A percentile compares a stretch with the other conserved stretches of the same genome.
These are phyloP conservation scores for Microctenopoma lineatum DNA, from an alignment of 2,797 vertebrate genomes.

Conservation along the genomic window DNA sequence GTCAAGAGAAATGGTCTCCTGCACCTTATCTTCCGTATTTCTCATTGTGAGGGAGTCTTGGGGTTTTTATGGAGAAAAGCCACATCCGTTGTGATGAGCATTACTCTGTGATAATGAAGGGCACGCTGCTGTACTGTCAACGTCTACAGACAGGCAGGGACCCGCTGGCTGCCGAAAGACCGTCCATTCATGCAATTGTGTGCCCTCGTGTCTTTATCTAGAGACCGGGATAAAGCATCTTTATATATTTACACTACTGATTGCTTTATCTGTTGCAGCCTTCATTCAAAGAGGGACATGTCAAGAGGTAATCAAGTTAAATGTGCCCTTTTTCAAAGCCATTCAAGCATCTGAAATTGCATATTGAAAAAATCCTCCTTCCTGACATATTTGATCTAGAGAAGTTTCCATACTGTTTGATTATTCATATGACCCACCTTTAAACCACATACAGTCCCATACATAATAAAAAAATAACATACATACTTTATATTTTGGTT, in stretches of 20 bases:
- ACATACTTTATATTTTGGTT: slow-evolving; percentile 67
- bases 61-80: slow-evolving; percentile 80
- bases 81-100: slow-evolving; percentile 80
- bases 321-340: slow-evolving; percentile 63
- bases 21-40: slow-evolving; percentile 83
- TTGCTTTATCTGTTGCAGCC: slow-evolving; percentile 70
- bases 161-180: slow-evolving; percentile 46
- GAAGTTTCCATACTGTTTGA: slow-evolving; percentile 56
- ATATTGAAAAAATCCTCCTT: slow-evolving; percentile 41
- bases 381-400: slow-evolving; percentile 45
- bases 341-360: slow-evolving; percentile 52
- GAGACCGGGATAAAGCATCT: slow-evolving; percentile 68
- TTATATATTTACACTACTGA: slow-evolving; percentile 77
- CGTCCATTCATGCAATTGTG: slow-evolving; percentile 69
- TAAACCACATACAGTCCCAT: slow-evolving; percentile 47
- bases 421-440: slow-evolving; percentile 71
- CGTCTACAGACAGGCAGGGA: slow-evolving; percentile 49
- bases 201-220: slow-evolving; percentile 75
- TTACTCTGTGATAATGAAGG: slow-evolving; percentile 85
- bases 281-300: slow-evolving; percentile 69
- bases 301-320: slow-evolving; percentile 77
- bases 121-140: slow-evolving; percentile 77
- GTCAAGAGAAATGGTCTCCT: slow-evolving; percentile 87
- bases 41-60: slow-evolving; percentile 83
- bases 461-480: slow-evolving; percentile 61